Base-by-base conservation (phyloP, 2,113 vertebrate species). In the Festucalex cinctus region DNA sequence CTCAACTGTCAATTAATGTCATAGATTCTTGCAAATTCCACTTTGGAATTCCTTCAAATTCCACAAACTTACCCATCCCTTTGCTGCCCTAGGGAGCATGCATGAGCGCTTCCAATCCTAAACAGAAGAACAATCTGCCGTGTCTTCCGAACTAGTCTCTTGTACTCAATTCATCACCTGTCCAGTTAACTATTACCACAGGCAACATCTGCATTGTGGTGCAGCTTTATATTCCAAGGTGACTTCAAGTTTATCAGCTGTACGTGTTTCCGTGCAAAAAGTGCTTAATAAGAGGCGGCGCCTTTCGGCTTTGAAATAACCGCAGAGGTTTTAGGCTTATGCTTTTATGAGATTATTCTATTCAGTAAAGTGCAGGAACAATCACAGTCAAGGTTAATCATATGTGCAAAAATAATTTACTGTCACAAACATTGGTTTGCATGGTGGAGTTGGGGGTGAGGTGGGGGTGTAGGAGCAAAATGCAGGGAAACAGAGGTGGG, bases 191-290 rank as follows among this genome's bases (percentile, higher is more conserved):
- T 26, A 54, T 54, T 24, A 10, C 9, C 37, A 54, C 22, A 6
- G 20, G 6, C 51, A 46, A 46, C 14, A 46, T 46, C 43, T 46
- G 16, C 16, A 46, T 46, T 46, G 43, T 46, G 13, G 43, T 5
- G 43, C 43, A 46, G 16, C 43, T 57, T 56, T 26, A 12, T 17
- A 57, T 58, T 67, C 59, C 37, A 75, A 70, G 66, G 61, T 73
- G 54, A 79, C 28, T 66, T 77, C 35, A 57, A 26, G 56, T 24
- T 60, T 28, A 68, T 77, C 66, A 77, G 9, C 48, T 67, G n/a
- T n/a, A n/a, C n/a, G 9, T n/a, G 2, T 54, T 54, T 14, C 48
- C n/a, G 6, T n/a, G 20, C 5, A 9, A 19, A 22, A 51, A 20
- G 48, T 39, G 37, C 5, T 17, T 46, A 17, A 46, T 46, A 46